Conservation (phyloP, 2,888 invertebrate species). For the Platynereis dumerilii region DNA sequence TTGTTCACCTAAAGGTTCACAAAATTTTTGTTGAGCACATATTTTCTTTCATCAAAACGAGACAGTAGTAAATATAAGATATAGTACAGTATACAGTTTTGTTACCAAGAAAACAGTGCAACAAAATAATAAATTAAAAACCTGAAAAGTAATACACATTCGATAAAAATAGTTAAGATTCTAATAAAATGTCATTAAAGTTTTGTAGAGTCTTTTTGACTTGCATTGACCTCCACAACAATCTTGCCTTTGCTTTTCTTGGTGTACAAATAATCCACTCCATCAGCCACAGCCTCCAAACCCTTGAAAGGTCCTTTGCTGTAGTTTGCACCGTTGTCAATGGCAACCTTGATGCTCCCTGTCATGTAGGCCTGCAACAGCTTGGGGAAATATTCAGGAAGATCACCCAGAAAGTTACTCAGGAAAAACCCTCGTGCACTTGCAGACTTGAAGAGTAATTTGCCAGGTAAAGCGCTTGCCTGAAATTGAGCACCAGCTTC, state of each 20-base stretch:
- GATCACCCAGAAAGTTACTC: slow-evolving; percentile 42
- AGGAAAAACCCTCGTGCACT: slow-evolving; percentile 56
- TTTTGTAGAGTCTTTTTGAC: no score
- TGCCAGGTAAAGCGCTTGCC: neutral
- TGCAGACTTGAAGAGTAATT: slow-evolving; percentile 54
- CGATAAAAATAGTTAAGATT: no score
- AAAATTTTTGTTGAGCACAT: no score
- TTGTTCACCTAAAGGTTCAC: no score
- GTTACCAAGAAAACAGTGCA: no score
- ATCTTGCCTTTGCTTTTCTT: slow-evolving; percentile 55
- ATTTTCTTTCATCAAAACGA: no score
- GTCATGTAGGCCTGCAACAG: slow-evolving; percentile 41
- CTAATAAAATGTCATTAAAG: no score
- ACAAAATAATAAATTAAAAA: no score
- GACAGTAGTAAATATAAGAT: no score
- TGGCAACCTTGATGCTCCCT: slow-evolving; percentile 45
- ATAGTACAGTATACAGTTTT: no score
- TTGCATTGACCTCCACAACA: slow-evolving; percentile 53
- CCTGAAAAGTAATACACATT: no score
- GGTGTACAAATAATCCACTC: slow-evolving; percentile 54
- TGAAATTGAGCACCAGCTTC: slow-evolving; percentile 37
- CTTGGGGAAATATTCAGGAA: slow-evolving; percentile 41
- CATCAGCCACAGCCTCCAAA: slow-evolving; percentile 48
- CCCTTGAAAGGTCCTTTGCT: slow-evolving; percentile 49
- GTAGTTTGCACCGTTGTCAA: slow-evolving; percentile 46